Evolutionary conservation across 2,797 vertebrate species (phyloP), one percentile per base, ranked within the genome.

Genomic region (Siniperca undulata): DNA sequence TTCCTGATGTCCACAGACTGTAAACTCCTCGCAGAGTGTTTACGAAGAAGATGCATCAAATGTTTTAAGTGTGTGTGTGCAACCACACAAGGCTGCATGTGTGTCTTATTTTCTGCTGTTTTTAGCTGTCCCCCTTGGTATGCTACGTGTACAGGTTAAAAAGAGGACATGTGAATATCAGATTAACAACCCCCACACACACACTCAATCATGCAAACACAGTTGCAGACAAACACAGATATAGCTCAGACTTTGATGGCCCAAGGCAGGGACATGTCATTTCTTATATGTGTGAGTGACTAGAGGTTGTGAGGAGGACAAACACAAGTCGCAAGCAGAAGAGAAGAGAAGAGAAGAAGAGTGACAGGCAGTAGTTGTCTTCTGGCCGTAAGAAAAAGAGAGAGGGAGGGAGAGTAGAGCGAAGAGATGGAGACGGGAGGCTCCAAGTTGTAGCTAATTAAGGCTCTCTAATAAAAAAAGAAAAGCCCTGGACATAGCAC

Each of bases 361-460:
- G 55, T 48, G 74, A 68, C 76, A 79, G 83, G 56, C 56, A 52
- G 61, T 14, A 9, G 24, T 74, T 71, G 59, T 77, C 80, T 82
- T 76, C 59, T 76, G 69, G 68, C 77, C n/a, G 4, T 74, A n/a
- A 64, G 66, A 60, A 67, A 70, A 4, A 24, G 74, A 80, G 65
- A 67, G 42, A 52, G 61, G 46, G 66, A 71, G 68, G 20, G 71
- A 24, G 58, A 80, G 61, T 0, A 42, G 52, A 78, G 77, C 19
- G 1, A 74, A 68, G 75, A 72, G 77, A 82, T 55, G 24, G 75
- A 86, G 76, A 81, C 46, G 17, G 60, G 81, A 65, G 87, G 86
- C 84, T 84, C 68, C 73, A 81, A 81, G 89, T 91, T 87, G 80
- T 85, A 86, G 90, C 93, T 95, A 95, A 95, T 96, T 95, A 95